phyloP scores from a whole-genome alignment of 2,797 vertebrate species.

The Lycodopsis pacificus region DNA sequence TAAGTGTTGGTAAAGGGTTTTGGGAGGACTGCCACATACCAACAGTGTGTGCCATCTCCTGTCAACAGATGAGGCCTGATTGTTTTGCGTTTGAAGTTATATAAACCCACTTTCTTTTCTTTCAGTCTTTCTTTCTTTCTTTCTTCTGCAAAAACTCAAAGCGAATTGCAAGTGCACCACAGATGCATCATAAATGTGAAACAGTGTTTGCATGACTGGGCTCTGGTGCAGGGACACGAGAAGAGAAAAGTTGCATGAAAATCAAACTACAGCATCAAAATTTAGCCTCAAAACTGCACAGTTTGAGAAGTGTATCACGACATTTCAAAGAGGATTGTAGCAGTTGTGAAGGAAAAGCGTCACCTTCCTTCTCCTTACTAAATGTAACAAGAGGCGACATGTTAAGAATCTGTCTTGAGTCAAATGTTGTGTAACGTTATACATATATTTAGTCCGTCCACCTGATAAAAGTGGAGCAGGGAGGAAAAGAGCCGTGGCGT shows the following conservation, averaged over 20 bases:
- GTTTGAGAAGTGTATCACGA: background rate
- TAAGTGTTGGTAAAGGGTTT: background rate
- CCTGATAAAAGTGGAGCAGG: slow-evolving; percentile 74
- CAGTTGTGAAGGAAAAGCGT: background rate
- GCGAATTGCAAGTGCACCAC: background rate
- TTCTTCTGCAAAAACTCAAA: background rate
- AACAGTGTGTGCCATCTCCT: background rate
- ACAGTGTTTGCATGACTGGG: background rate
- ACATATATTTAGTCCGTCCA: slow-evolving; percentile 74
- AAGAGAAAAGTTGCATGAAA: background rate
- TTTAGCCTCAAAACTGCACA: background rate
- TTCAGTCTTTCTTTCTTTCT: background rate
- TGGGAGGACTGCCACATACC: background rate
- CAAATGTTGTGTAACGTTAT: slow-evolving; percentile 60
- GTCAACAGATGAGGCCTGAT: background rate
- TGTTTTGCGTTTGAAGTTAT: background rate
- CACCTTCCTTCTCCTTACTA: background rate
- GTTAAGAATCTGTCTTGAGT: slow-evolving; percentile 26
- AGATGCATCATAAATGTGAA: background rate
- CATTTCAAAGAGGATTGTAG: background rate
- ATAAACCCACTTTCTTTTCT: background rate
- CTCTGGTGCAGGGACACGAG: background rate
- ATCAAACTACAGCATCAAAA: background rate
- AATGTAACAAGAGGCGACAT: slow-evolving; percentile 11
- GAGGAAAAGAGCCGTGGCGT: slow-evolving; percentile 66